phyloP scores from a whole-genome alignment of 2,797 vertebrate genomes.

The Notolabrus celidotus region DNA sequence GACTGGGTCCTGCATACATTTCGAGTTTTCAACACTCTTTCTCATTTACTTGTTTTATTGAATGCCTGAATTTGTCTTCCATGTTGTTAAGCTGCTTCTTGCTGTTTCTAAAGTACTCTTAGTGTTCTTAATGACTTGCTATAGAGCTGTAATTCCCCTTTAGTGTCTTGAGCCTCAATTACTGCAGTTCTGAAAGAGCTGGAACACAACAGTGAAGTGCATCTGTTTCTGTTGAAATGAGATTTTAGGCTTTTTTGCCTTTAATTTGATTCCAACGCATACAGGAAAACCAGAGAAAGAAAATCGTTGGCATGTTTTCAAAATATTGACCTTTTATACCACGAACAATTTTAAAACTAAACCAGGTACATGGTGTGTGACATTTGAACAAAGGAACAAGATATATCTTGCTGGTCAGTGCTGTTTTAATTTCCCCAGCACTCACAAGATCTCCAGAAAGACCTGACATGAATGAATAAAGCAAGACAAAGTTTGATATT shows the following conservation, averaged over 20 bases:
- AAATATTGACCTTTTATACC: no score
- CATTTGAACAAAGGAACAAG: no score
- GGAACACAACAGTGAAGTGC: neutral
- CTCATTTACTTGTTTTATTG: neutral
- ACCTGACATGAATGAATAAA: no score
- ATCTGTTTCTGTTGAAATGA: neutral
- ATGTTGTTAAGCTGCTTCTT: constrained; percentile 4
- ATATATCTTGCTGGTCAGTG: no score
- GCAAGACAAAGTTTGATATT: no score
- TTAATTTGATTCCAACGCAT: no score
- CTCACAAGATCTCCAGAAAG: no score
- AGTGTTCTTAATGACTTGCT: neutral
- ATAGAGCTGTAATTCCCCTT: neutral
- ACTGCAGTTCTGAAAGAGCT: neutral
- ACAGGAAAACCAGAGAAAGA: no score
- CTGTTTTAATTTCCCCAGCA: no score
- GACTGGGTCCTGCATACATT: neutral
- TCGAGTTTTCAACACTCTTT: neutral
- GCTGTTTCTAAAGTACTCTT: neutral
- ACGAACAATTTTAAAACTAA: no score
- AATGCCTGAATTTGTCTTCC: neutral
- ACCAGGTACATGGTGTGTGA: no score
- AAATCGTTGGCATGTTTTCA: no score
- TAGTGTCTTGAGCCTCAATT: neutral
- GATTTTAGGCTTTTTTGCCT: neutral